Base-by-base conservation (phyloP, 2,113 vertebrate genomes). In the Psilopsiagon aurifrons region DNA sequence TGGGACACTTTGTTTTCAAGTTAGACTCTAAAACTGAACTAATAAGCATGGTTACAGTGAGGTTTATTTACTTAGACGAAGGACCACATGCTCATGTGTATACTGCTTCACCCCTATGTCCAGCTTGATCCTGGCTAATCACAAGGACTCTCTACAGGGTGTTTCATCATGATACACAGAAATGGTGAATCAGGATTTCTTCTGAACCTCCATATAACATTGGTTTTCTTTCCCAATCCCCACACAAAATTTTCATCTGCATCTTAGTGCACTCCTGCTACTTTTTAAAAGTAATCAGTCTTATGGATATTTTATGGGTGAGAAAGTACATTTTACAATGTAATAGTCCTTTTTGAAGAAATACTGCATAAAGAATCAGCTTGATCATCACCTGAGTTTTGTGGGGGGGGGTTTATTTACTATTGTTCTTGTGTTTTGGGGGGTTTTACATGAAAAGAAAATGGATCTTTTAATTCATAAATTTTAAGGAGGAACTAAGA, bases 131-230 rank as follows among this genome's bases (percentile, higher is more conserved):
- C 37, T 37, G 51, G 15, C 1, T 86, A 69, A 80, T 77, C 3
- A 0, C 23, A 73, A 68, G 15, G 24, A 19, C 13, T 62, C 29
- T 47, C 8, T 33, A 33, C 4, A 18, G 10, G 12, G 7, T 68
- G 33, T 80, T 95, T 83, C 15, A 24, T 44, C 13, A 22, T 31
- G 11, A 39, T 77, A 66, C 14, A 31, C 4, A 5, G 14, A 80
- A 54, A 5, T 0, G 0, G 4, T 1, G 2, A 86, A 41, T 81
- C 6, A 24, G 49, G 28, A 51, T 13, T 44, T 57, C 54, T 60
- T 92, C 60, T 73, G 7, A 67, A 24, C 16, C 33, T 86, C 37
- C 7, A 3, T 52, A n/a, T 66, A 12, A 11, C 2, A n/a, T 47
- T 13, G 66, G 7, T 6, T 23, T 90, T 80, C 37, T 70, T 92